Evolutionary conservation across 2,888 invertebrate species (phyloP), one percentile per base, ranked within the genome.

Genomic region (Aspidapion aeneum): DNA sequence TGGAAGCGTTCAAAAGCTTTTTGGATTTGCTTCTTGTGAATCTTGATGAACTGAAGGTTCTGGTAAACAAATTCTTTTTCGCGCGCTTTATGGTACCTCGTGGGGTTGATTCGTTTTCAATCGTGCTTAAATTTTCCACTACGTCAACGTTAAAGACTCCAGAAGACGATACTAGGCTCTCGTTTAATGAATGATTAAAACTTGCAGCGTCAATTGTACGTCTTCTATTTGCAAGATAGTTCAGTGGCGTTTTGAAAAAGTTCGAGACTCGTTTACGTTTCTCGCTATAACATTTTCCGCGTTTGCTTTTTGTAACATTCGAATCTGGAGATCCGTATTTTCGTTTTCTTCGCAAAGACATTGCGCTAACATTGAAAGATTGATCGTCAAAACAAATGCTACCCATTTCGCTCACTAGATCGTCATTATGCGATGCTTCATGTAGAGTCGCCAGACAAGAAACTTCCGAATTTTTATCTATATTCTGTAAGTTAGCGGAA

Each of bases 21-120:
- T 74, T 76, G 35, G 69, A 68, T 50, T 72, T 75, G n/a, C 66
- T 69, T 18, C 73, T 63, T 3, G 68, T 70, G 63, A 79, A 78
- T 61, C 79, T 77, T 2, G 78, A 73, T 19, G 77, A 77, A 68
- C 78, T 79, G 63, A 80, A 79, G 9, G 78, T 79, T 2, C 79
- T 71, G 9, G 73, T 69, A 61, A 80, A 78, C 55, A 80, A 65
- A 69, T 74, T 79, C 66, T 78, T 79, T 62, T 75, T 77, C 2
- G 70, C 57, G 52, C 73, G 74, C 62, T 76, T 78, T 20, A 64
- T 54, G 22, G 55, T 58, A n/a, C 64, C 57, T 21, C 67, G 55
- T 5, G 71, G 72, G 16, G 73, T 71, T 20, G 66, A 18, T 18
- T 67, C 67, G 35, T 65, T 60, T 22, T 60, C 60, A 35, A 58